Evolutionary conservation across 2,113 vertebrate species (phyloP).

Genomic region (Boleophthalmus pectinirostris): DNA sequence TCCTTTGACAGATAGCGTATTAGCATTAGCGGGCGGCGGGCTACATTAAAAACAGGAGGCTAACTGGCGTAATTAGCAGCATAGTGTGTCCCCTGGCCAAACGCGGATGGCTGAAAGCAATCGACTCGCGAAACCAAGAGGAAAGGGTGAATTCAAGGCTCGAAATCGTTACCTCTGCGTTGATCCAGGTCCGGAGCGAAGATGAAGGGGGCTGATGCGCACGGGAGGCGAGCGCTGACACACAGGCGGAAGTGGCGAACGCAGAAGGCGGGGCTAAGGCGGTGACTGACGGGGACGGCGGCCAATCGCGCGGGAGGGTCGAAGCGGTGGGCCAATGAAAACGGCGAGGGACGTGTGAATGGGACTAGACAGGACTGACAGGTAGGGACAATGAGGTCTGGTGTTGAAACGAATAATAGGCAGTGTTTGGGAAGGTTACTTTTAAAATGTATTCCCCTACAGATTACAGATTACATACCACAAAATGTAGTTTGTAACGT

Average conservation of each 20-base stretch:
- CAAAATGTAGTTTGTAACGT: too few relatives aligned
- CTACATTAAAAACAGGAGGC: slow-evolving; percentile 29
- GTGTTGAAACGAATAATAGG: neutral
- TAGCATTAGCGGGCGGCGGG: slow-evolving; percentile 44
- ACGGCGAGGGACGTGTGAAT: neutral
- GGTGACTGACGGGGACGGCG: slow-evolving; percentile 7
- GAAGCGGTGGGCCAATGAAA: slow-evolving; percentile 28
- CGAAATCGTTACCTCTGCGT: slow-evolving; percentile 48
- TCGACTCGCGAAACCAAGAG: too few relatives aligned
- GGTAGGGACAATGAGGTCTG: neutral
- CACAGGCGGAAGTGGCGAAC: slow-evolving; percentile 74
- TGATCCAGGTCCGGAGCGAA: slow-evolving; percentile 31
- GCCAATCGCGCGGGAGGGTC: slow-evolving; percentile 53
- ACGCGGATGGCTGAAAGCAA: neutral
- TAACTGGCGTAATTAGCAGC: slow-evolving; percentile 35
- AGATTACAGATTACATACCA: too few relatives aligned
- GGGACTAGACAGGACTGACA: neutral
- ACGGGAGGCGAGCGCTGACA: slow-evolving; percentile 61
- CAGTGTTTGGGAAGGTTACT: too few relatives aligned
- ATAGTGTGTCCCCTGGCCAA: neutral
- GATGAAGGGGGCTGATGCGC: slow-evolving; percentile 29
- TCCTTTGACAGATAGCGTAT: slow-evolving; percentile 54
- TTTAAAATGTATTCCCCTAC: too few relatives aligned
- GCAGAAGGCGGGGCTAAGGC: slow-evolving; percentile 37
- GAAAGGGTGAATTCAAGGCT: too few relatives aligned